Evolutionary conservation across 2,113 vertebrate species (phyloP), one percentile per base, ranked within the genome.

Genomic region (Caranx melampygus): DNA sequence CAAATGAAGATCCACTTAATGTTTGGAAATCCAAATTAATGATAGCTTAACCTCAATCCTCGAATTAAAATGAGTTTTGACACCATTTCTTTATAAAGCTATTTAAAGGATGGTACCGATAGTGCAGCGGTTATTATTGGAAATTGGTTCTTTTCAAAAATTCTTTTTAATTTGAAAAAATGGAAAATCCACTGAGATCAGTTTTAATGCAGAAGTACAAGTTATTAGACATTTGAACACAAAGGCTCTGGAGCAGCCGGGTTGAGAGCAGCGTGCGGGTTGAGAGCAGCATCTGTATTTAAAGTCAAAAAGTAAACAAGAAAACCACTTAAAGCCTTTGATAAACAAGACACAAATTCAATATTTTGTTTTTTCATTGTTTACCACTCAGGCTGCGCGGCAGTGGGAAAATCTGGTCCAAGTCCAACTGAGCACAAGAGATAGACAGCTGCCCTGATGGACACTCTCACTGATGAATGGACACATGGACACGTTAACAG

Each of bases 401-500:
- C 91, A 99, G 97, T 0, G 97, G 97, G 69, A 99, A 99, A 94
- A 99, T 99, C 92, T 99, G 97, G 97, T 99, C 97, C 88, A 99
- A 99, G 90, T 99, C 97, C 33, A 99, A 98, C 94, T 99, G 94
- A 96, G 91, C 87, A 75, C 49, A 8, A 42, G 49, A 69, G 26
- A 59, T 44, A 66, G 65, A 87, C 68, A 20, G 52, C 52, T 12
- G 69, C 82, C 59, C 84, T 85, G 83, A 89, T 63, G 73, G 70
- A 85, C 84, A 81, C 83, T 72, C 42, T 57, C 51, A 76, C 79
- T 62, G 77, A 84, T 88, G 75, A 57, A 85, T 42, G 65, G 78
- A 81, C 86, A 75, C 75, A 21, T 79, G 52, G 81, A 79, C 54
- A 55, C 21, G 40, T 70, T 79, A 76, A 79, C 14, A 61, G 84